Percentiles rank a stretch among this genome's conserved stretches.
Evolutionary conservation across 23 tunicate genomes (phyloP).

Genomic region (Aplidium turbinatum): DNA sequence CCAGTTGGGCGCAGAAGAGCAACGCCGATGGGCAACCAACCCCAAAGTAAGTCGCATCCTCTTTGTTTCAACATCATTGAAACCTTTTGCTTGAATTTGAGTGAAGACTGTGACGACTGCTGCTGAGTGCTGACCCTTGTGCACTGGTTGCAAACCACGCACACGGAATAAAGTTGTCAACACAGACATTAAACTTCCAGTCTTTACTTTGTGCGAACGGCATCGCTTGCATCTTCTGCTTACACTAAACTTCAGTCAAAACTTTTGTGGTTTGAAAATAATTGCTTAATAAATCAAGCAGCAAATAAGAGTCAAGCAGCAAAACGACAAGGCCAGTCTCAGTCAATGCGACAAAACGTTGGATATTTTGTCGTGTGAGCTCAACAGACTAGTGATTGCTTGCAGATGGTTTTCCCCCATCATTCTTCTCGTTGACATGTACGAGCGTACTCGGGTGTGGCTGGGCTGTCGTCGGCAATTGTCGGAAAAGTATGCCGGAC

Average conservation of each 20-base stretch:
- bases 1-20: conserved; percentile 41
- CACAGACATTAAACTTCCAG: too few relatives aligned
- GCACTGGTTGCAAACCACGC: too few relatives aligned
- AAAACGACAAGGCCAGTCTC: background rate
- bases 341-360: background rate
- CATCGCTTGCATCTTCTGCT: too few relatives aligned
- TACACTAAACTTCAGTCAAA: too few relatives aligned
- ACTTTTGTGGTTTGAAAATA: too few relatives aligned
- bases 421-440: conserved; percentile 68
- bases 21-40: conserved; percentile 11
- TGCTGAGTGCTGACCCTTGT: too few relatives aligned
- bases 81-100: background rate
- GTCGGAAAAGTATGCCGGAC: conserved; percentile 11
- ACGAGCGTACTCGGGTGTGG: conserved; percentile 70
- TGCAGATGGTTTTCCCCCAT: conserved; percentile 88
- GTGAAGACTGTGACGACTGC: too few relatives aligned
- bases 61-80: background rate
- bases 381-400: background rate
- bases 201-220: too few relatives aligned
- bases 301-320: too few relatives aligned
- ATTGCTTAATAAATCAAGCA: too few relatives aligned
- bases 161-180: too few relatives aligned
- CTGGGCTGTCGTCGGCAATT: conserved; percentile 48
- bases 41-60: conserved; percentile 38
- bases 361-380: background rate